Conservation (phyloP, 2,797 vertebrate species). For the Poecilia wingei region DNA sequence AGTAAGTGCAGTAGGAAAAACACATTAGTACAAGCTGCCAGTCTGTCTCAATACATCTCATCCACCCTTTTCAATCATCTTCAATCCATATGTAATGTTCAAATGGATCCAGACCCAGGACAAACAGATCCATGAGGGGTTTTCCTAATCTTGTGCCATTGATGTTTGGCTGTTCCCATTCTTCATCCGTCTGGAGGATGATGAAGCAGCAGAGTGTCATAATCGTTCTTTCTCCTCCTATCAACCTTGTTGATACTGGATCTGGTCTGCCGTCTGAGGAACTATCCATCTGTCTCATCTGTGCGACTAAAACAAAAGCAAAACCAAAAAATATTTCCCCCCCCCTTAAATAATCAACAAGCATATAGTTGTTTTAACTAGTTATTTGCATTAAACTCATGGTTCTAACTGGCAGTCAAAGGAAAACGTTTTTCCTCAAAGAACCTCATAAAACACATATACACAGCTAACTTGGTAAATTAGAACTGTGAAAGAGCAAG, state of each 20-base stretch:
- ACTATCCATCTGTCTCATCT: constrained; percentile 71
- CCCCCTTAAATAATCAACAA: not conserved
- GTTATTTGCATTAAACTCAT: not conserved
- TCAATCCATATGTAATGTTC: constrained; percentile 31
- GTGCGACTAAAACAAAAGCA: constrained; percentile 70
- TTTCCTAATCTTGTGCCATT: constrained; percentile 37
- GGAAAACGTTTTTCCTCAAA: not conserved
- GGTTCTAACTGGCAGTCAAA: constrained; percentile 37
- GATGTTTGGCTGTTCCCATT: constrained; percentile 51
- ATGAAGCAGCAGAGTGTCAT: constrained; percentile 72
- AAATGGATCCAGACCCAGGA: constrained; percentile 38
- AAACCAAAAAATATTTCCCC: constrained; percentile 57
- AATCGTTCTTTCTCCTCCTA: constrained; percentile 77
- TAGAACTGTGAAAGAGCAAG: constrained; percentile 39
- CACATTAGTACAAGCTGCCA: constrained; percentile 35
- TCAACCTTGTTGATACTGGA: constrained; percentile 77
- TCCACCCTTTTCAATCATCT: constrained; percentile 20
- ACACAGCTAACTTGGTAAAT: constrained; percentile 23
- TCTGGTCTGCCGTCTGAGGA: constrained; percentile 49
- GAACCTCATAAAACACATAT: constrained; percentile 22
- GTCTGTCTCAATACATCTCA: constrained; percentile 27
- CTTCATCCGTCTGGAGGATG: constrained; percentile 62
- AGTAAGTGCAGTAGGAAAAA: constrained; percentile 33
- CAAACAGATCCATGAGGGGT: constrained; percentile 28
- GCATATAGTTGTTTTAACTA: not conserved